A percentile compares a stretch with the other conserved stretches of the same genome.
Conservation (phyloP, 1,140 invertebrate species). For the Cotesia glomerata region DNA sequence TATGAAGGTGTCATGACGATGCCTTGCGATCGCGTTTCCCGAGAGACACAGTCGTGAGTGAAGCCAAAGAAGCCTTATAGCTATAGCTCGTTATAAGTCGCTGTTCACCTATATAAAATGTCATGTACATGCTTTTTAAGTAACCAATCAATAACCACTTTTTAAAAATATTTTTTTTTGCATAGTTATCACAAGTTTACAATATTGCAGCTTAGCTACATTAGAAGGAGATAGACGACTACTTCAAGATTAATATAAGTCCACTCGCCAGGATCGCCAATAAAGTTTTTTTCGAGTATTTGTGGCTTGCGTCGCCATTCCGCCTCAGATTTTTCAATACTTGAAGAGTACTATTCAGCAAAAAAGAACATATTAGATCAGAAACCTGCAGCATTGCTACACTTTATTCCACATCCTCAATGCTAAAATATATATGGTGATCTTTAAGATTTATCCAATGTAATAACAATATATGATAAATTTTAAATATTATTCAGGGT, state of each 20-base stretch:
- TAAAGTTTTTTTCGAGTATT: too few relatives aligned
- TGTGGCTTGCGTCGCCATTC: too few relatives aligned
- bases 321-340: too few relatives aligned
- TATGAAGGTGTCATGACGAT: background rate
- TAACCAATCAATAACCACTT: background rate
- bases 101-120: constrained; percentile 28
- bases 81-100: constrained; percentile 34
- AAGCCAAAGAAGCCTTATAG: constrained; percentile 38
- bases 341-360: too few relatives aligned
- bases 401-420: background rate
- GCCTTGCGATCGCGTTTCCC: background rate
- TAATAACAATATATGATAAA: too few relatives aligned
- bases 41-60: constrained; percentile 13
- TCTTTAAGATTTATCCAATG: background rate
- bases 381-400: background rate
- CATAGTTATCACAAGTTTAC: too few relatives aligned
- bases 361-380: too few relatives aligned
- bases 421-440: background rate
- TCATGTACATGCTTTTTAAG: constrained; percentile 3
- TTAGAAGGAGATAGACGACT: too few relatives aligned
- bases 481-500: too few relatives aligned
- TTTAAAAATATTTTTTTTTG: background rate
- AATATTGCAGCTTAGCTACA: too few relatives aligned
- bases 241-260: too few relatives aligned
- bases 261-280: too few relatives aligned